phyloP scores from a whole-genome alignment of 1,140 invertebrate genomes.

The Phortica variegata region DNA sequence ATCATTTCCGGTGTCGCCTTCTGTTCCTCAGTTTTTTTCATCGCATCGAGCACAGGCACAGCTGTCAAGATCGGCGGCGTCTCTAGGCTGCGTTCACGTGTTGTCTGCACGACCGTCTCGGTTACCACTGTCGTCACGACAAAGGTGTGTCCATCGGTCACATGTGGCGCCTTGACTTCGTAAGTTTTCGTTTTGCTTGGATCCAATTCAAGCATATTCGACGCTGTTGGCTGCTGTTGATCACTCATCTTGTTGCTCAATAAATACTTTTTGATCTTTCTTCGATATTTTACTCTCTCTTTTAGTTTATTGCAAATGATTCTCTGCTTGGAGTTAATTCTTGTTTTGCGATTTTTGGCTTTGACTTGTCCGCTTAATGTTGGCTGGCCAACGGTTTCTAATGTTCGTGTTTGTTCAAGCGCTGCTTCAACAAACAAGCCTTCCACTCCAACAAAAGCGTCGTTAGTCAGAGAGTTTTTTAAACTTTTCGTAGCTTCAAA shows the following conservation, averaged over 20 bases:
- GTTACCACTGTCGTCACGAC: constrained; percentile 32
- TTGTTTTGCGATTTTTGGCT: background rate
- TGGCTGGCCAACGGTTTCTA: constrained; percentile 26
- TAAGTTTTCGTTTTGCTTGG: constrained; percentile 2
- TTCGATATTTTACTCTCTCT: constrained; percentile 2
- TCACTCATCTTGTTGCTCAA: constrained; percentile 17
- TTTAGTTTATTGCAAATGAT: background rate
- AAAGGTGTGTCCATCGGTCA: constrained; percentile 41
- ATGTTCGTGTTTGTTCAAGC: constrained; percentile 11
- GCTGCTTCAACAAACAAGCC: constrained; percentile 18
- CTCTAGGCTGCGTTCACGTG: background rate
- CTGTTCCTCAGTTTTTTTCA: background rate
- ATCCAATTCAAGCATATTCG: background rate
- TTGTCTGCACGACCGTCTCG: constrained; percentile 4
- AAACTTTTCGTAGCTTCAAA: too few species aligned
- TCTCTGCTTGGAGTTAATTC: background rate
- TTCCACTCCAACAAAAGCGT: constrained; percentile 48
- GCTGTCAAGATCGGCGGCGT: constrained; percentile 29
- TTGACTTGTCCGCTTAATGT: constrained; percentile 7
- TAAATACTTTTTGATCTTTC: constrained; percentile 5
- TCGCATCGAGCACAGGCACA: constrained; percentile 26
- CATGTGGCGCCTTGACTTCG: constrained; percentile 34
- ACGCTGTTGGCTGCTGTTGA: constrained; percentile 2
- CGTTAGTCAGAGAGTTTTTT: background rate
- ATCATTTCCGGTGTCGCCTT: background rate